Evolutionary conservation across 2,888 invertebrate genomes (phyloP).

Genomic region (Ametastegia equiseti): DNA sequence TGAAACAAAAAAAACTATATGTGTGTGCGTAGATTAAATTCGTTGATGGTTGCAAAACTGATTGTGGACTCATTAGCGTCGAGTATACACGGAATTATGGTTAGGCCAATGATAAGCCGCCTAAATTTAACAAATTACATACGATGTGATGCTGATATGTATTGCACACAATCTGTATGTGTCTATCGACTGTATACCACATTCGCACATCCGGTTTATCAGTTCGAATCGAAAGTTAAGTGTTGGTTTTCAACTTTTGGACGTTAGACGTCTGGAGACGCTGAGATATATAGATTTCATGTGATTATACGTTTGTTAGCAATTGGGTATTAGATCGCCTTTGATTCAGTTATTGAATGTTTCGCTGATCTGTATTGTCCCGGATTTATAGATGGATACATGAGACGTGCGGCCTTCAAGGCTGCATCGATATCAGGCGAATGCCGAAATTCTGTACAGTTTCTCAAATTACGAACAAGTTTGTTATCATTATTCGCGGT

Average conservation of each 20-base stretch:
- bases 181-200: no score
- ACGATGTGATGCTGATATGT: neutral
- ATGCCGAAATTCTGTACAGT: neutral
- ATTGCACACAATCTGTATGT: neutral
- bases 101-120: neutral
- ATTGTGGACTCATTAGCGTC: neutral
- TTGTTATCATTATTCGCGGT: neutral
- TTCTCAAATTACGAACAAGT: conserved; percentile 27
- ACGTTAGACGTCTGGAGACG: neutral
- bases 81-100: neutral
- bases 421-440: neutral
- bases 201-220: no score
- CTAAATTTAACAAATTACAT: neutral
- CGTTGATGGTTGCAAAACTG: neutral
- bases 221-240: neutral
- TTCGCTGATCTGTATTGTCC: no score
- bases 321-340: no score
- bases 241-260: neutral
- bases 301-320: no score
- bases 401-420: neutral
- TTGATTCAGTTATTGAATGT: no score
- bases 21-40: no score
- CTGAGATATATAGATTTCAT: no score
- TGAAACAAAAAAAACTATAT: no score
- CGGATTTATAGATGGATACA: neutral